phyloP scores from a whole-genome alignment of 2,113 vertebrate genomes.

The Halcyon malimbica region DNA sequence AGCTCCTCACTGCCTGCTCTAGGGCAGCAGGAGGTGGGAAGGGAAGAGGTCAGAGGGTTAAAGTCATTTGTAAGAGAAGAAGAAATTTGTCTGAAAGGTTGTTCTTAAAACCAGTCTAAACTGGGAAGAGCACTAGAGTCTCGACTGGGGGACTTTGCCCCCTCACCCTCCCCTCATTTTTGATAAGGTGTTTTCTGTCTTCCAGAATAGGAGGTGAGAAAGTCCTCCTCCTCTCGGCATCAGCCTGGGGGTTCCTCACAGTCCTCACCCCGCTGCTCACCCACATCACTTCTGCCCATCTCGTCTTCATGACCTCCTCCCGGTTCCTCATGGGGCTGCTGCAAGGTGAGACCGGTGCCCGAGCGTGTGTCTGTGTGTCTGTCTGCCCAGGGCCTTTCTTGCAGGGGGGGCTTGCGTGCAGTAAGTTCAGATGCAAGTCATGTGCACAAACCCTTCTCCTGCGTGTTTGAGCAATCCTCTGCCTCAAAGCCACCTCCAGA shows the following conservation, averaged over 20 bases:
- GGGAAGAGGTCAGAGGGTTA: not conserved
- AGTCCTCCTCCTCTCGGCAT: slow-evolving; percentile 88
- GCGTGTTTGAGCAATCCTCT: not conserved
- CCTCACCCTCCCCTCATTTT: not conserved
- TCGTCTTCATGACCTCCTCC: slow-evolving; percentile 85
- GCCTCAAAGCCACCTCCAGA: not conserved
- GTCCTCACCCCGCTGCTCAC: slow-evolving; percentile 86
- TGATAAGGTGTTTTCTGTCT: not conserved
- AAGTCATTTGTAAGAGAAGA: not conserved
- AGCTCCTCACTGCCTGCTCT: too few species aligned
- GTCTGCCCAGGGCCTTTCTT: not conserved
- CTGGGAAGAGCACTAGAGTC: not conserved
- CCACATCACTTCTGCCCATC: slow-evolving; percentile 83
- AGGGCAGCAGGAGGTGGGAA: not conserved
- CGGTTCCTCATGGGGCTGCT: slow-evolving; percentile 92
- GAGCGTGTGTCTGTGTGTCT: accelerated
- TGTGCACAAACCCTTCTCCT: not conserved
- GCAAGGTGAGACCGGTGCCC: slow-evolving; percentile 82
- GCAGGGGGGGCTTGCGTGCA: accelerated
- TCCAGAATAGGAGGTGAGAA: slow-evolving; percentile 93
- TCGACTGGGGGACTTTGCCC: not conserved
- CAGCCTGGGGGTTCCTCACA: slow-evolving; percentile 90
- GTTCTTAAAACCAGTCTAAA: not conserved
- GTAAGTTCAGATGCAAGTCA: not conserved
- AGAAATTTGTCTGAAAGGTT: not conserved